These are phyloP conservation scores for Neodontobutis hainanensis DNA, from an alignment of 2,113 vertebrate genomes.

Conservation along the genomic window DNA sequence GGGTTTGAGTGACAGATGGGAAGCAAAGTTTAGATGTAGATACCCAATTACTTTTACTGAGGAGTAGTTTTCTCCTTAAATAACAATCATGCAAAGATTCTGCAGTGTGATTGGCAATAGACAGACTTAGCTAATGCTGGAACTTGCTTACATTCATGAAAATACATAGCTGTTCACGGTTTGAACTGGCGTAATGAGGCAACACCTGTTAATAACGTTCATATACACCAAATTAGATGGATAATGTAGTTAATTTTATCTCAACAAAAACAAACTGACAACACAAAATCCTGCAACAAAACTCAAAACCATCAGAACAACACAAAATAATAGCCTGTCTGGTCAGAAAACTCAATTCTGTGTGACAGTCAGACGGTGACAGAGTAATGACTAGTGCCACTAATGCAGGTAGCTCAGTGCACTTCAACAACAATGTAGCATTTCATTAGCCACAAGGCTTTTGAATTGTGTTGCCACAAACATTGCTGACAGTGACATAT, in stretches of 20 bases:
- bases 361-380: conserved; percentile 49
- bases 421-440: conserved; percentile 47
- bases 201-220: conserved; percentile 20
- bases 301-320: conserved; percentile 12
- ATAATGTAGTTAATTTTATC: conserved; percentile 23
- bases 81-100: background rate
- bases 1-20: background rate
- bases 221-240: background rate
- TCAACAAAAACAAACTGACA: conserved; percentile 21
- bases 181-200: conserved; percentile 27
- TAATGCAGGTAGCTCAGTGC: conserved; percentile 41
- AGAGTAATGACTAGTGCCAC: conserved; percentile 52
- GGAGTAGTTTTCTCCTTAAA: background rate
- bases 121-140: background rate
- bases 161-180: conserved; percentile 4
- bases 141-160: conserved; percentile 16
- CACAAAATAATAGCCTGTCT: conserved; percentile 43
- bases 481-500: conserved; percentile 41
- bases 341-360: conserved; percentile 41
- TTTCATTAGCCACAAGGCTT: conserved; percentile 43
- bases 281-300: conserved; percentile 15
- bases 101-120: background rate
- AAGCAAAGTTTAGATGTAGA: background rate
- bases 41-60: conserved; percentile 1
- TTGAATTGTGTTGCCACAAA: conserved; percentile 34